A percentile compares a stretch with the other conserved stretches of the same genome.
These are phyloP conservation scores for Habropoda laboriosa DNA, from an alignment of 1,140 invertebrate species.

Conservation along the genomic window DNA sequence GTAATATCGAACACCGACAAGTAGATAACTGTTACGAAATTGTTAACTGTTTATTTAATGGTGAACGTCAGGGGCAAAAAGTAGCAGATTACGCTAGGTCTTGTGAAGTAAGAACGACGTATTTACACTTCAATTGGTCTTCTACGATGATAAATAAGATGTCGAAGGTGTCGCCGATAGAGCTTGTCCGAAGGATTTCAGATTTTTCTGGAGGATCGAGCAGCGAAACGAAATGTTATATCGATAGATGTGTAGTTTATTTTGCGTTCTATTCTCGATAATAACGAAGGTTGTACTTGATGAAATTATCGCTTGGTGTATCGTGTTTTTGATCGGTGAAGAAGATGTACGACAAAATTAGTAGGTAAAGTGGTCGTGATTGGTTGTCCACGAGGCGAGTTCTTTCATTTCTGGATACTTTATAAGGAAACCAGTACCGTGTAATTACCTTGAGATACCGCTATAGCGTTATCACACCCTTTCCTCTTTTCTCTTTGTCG, in stretches of 20 bases:
- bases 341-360: too few relatives aligned
- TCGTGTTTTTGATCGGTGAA: not conserved
- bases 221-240: not conserved
- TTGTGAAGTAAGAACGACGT: not conserved
- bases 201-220: not conserved
- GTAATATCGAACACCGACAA: not conserved
- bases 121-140: not conserved
- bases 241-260: not conserved
- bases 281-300: not conserved
- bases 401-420: slow-evolving; percentile 27
- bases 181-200: not conserved
- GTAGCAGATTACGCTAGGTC: not conserved
- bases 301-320: too few relatives aligned
- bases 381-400: not conserved
- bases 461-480: slow-evolving; percentile 47
- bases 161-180: too few relatives aligned
- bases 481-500: slow-evolving; percentile 32
- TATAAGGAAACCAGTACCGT: slow-evolving; percentile 47
- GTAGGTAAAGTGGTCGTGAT: not conserved
- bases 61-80: not conserved
- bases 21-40: not conserved
- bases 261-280: not conserved
- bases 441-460: slow-evolving; percentile 55
- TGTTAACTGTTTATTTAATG: not conserved
- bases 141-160: not conserved